phyloP scores from a whole-genome alignment of 1,140 invertebrate genomes.

The Hyphantria cunea region DNA sequence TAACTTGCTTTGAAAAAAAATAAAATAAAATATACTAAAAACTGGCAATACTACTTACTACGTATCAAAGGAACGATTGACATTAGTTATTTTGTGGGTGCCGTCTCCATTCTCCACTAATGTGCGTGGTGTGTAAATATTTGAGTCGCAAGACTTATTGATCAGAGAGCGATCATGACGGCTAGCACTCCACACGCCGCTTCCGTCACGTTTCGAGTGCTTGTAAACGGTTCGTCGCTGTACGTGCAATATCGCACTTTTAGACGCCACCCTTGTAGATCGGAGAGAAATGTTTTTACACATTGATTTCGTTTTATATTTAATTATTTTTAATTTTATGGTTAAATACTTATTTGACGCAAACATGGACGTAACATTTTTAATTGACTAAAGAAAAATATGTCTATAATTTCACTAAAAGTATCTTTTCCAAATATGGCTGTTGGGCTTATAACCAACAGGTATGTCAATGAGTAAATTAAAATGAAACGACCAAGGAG shows the following conservation, averaged over 20 bases:
- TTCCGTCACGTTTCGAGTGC: slow-evolving; percentile 67
- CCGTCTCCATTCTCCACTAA: slow-evolving; percentile 50
- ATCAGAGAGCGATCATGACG: slow-evolving; percentile 62
- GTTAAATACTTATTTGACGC: neutral
- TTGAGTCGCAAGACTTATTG: slow-evolving; percentile 68
- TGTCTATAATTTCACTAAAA: neutral
- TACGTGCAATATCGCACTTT: slow-evolving; percentile 44
- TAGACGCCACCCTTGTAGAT: neutral
- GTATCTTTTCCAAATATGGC: no score
- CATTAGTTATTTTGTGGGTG: neutral
- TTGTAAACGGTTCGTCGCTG: slow-evolving; percentile 49
- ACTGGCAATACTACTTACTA: no score
- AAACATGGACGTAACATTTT: neutral
- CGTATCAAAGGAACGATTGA: neutral
- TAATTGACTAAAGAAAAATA: neutral
- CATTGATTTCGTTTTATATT: neutral
- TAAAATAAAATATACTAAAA: no score
- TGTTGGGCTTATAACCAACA: no score
- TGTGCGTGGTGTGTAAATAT: slow-evolving; percentile 72
- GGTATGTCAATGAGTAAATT: no score
- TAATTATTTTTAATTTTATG: neutral
- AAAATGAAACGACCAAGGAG: no score
- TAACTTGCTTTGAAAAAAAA: no score
- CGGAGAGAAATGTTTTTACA: slow-evolving; percentile 12
- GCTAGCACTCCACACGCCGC: slow-evolving; percentile 42